phyloP scores from a whole-genome alignment of 2,113 vertebrate genomes.

The Psilopsiagon aurifrons region DNA sequence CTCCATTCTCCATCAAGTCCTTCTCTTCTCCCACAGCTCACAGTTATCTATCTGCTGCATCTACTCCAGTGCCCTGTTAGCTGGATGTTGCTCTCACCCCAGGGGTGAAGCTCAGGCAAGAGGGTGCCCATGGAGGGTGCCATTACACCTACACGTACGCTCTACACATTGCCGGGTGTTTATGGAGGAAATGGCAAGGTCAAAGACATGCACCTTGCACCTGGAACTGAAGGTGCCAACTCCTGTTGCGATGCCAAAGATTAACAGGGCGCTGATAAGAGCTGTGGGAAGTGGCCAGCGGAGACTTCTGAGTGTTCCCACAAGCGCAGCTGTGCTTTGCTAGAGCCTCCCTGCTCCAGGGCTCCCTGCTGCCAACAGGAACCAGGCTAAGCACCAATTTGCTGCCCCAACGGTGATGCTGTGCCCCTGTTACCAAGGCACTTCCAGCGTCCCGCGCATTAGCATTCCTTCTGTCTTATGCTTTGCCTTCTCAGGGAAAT shows the following conservation, averaged over 20 bases:
- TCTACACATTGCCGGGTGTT: background rate
- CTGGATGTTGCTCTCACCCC: background rate
- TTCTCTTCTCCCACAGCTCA: fast-evolving
- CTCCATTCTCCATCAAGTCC: background rate
- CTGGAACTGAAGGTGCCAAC: conserved; percentile 59
- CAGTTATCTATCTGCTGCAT: background rate
- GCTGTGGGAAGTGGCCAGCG: background rate
- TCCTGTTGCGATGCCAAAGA: conserved; percentile 13
- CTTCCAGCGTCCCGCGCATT: background rate
- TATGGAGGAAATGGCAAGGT: conserved; percentile 42
- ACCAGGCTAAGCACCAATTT: background rate
- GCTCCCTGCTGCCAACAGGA: background rate
- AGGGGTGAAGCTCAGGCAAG: fast-evolving
- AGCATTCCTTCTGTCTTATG: background rate
- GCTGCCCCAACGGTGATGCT: background rate
- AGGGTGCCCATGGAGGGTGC: background rate
- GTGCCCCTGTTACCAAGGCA: background rate
- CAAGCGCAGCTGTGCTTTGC: background rate
- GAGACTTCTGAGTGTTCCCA: conserved; percentile 36
- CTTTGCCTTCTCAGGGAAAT: conserved; percentile 15
- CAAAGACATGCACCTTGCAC: conserved; percentile 49
- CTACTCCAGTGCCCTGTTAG: background rate
- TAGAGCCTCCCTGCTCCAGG: background rate
- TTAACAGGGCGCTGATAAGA: conserved; percentile 11
- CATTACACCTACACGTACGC: background rate